Conservation (phyloP, 2,797 vertebrate species). For the Myotis planiceps region DNA sequence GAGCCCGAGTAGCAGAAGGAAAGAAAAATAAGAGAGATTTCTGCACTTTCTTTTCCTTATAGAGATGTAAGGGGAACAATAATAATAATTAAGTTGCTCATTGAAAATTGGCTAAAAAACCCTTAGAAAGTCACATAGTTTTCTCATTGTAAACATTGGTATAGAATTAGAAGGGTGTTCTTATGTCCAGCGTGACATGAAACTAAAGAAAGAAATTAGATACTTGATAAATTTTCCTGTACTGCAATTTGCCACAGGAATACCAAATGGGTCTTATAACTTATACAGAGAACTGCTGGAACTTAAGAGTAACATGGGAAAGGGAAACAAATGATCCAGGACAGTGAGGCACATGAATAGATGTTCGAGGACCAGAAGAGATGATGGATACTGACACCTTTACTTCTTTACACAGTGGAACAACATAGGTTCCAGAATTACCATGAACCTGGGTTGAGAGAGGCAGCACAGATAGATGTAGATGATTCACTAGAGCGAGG, state of each 20-base stretch:
- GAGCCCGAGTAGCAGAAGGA: background rate
- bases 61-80: background rate
- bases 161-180: background rate
- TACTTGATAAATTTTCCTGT: background rate
- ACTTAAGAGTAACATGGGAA: background rate
- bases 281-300: background rate
- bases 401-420: background rate
- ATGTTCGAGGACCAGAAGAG: background rate
- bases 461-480: background rate
- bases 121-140: background rate
- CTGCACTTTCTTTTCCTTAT: background rate
- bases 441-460: background rate
- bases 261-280: background rate
- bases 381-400: background rate
- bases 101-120: background rate
- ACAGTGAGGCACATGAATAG: background rate
- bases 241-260: background rate
- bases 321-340: background rate
- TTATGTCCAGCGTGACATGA: background rate
- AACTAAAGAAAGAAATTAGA: background rate
- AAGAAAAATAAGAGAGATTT: background rate
- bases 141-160: background rate
- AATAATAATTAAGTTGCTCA: background rate
- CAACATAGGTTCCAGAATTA: background rate
- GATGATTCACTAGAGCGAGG: background rate